Conservation (phyloP, 2,113 vertebrate genomes). For the Apteryx owenii region DNA sequence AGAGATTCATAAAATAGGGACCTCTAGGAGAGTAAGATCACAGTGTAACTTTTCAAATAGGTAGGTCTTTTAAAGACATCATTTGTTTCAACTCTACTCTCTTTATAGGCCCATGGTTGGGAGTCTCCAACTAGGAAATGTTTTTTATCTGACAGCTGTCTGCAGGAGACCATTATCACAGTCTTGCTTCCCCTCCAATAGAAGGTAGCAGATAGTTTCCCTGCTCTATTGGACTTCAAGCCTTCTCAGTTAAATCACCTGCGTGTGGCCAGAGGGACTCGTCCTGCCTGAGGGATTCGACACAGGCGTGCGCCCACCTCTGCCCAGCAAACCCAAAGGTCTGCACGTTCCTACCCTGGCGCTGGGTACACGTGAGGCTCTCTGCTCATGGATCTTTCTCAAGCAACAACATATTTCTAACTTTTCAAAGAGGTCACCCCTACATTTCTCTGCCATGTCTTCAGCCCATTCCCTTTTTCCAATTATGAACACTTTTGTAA, state of each 20-base stretch:
- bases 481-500: neutral
- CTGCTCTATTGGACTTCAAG: rapidly evolving
- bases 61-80: neutral
- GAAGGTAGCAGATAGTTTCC: neutral
- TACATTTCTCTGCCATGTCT: rapidly evolving
- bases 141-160: neutral
- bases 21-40: neutral
- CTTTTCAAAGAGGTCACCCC: neutral
- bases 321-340: no score
- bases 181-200: neutral
- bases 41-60: neutral
- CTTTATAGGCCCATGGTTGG: no score
- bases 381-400: rapidly evolving
- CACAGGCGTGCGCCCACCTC: no score
- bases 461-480: neutral
- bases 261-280: neutral
- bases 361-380: neutral
- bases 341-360: no score
- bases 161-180: neutral
- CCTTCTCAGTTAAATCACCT: neutral
- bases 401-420: rapidly evolving
- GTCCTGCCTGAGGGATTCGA: no score
- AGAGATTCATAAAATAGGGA: neutral
- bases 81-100: neutral
- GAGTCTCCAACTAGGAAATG: neutral